Conservation (phyloP, 2,113 vertebrate species). For the Tenebrosternarchus preto region DNA sequence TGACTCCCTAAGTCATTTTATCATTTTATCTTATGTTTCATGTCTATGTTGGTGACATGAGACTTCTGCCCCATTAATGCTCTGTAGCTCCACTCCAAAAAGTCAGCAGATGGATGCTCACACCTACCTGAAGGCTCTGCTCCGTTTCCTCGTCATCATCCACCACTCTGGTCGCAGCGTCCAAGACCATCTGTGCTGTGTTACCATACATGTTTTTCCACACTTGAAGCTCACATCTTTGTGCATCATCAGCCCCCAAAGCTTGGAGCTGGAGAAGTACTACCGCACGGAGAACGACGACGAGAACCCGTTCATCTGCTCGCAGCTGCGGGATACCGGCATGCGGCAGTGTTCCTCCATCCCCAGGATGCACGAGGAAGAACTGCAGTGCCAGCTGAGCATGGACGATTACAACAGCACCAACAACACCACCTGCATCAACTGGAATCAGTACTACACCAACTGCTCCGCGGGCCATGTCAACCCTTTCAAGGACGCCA, state of each 20-base stretch:
- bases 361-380: constrained; percentile 83
- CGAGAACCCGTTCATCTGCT: constrained; percentile 97
- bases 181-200: too few species aligned
- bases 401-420: constrained; percentile 89
- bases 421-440: constrained; percentile 93
- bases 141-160: too few species aligned
- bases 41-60: neutral
- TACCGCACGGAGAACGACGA: constrained; percentile 96
- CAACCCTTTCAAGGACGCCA: constrained; percentile 97
- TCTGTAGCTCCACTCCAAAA: neutral
- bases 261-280: constrained; percentile 81
- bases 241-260: constrained; percentile 79
- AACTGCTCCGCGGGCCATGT: constrained; percentile 87
- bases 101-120: neutral
- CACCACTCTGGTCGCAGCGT: neutral
- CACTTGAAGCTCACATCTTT: neutral
- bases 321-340: constrained; percentile 86
- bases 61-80: neutral
- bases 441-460: constrained; percentile 98
- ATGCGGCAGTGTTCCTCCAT: constrained; percentile 88
- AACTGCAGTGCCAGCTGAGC: constrained; percentile 83
- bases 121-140: too few species aligned
- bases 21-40: constrained; percentile 17
- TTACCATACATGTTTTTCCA: too few species aligned
- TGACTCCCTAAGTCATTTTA: neutral